These are phyloP conservation scores for Zaprionus lachaisei DNA, from an alignment of 1,140 invertebrate genomes.

Conservation along the genomic window DNA sequence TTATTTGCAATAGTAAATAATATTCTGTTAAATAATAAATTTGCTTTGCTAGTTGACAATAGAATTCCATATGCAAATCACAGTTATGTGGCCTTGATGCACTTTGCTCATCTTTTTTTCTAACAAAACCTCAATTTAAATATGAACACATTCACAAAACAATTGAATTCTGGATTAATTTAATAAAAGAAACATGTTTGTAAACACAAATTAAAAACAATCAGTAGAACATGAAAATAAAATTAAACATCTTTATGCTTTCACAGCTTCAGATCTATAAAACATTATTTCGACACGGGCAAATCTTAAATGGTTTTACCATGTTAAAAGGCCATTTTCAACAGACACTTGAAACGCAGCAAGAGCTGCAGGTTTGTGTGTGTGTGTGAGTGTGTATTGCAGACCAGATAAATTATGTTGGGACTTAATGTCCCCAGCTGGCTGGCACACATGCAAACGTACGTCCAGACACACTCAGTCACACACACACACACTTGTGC, in stretches of 20 bases:
- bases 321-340: neutral
- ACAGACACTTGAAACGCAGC: neutral
- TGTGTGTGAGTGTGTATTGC: neutral
- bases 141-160: neutral
- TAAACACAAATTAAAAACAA: neutral
- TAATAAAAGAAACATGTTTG: neutral
- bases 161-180: neutral
- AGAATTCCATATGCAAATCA: neutral
- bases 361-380: neutral
- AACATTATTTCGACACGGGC: conserved; percentile 4
- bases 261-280: neutral
- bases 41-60: neutral
- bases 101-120: neutral
- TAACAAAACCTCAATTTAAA: neutral
- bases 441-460: neutral
- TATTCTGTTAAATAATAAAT: neutral
- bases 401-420: conserved; percentile 25
- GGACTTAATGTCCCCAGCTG: conserved; percentile 21
- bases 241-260: neutral
- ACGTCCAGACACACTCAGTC: neutral
- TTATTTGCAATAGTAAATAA: neutral
- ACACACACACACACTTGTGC: conserved; percentile 3
- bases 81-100: neutral
- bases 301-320: conserved; percentile 10
- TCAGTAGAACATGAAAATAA: neutral